phyloP scores from a whole-genome alignment of 2,113 vertebrate genomes.

The Indicator indicator region DNA sequence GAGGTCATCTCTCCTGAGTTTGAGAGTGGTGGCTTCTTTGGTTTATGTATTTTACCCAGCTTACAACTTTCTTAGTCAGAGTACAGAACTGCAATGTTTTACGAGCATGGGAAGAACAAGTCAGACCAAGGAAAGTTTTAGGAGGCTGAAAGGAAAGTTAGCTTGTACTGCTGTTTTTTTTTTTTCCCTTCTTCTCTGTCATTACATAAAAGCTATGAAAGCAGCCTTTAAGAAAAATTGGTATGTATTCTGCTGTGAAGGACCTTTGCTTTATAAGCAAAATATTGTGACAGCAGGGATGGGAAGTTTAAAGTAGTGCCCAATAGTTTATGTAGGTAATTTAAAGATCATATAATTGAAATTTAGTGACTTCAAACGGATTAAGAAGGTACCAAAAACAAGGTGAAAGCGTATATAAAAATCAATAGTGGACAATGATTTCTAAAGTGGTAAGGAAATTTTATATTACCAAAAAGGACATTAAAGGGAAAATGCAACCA shows the following conservation, averaged over 20 bases:
- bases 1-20: neutral
- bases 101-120: neutral
- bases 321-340: conserved; percentile 54
- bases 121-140: neutral
- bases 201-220: conserved; percentile 34
- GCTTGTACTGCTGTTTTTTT: neutral
- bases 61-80: neutral
- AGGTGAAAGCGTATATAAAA: conserved; percentile 50
- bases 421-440: conserved; percentile 24
- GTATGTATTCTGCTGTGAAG: conserved; percentile 33
- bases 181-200: neutral
- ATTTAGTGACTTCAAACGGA: conserved; percentile 50
- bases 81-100: neutral
- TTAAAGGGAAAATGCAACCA: conserved; percentile 59
- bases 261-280: conserved; percentile 61
- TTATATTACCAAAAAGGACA: conserved; percentile 58
- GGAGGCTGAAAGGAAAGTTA: conserved; percentile 23
- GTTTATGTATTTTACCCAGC: neutral
- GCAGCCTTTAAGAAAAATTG: neutral
- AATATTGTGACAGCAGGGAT: neutral
- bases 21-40: neutral
- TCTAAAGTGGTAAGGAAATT: conserved; percentile 32
- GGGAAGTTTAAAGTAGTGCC: conserved; percentile 46
- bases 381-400: conserved; percentile 60
- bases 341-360: conserved; percentile 60